Base-by-base conservation (phyloP, 2,113 vertebrate species). In the Thinocorus orbignyianus region DNA sequence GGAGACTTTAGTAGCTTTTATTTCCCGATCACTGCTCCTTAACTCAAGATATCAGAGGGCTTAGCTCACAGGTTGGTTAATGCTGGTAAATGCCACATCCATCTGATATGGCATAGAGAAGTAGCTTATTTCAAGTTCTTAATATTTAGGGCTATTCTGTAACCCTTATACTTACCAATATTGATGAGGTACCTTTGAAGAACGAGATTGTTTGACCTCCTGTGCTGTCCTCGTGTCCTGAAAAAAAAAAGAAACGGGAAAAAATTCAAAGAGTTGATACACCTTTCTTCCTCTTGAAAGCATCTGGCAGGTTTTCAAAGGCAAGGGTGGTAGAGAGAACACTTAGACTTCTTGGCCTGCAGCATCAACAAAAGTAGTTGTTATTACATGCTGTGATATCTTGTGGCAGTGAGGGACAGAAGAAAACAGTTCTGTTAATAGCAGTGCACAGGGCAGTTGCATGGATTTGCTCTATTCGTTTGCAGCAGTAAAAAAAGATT, bases 91-190 rank as follows among this genome's bases (percentile, higher is more conserved):
- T 18, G n/a, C 31, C 18, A 33, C 26, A 55, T 31, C 1, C 10
- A 24, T n/a, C 28, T 26, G 26, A 11, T 3, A 8, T 54, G 20
- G 18, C 37, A 22, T 2, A 13, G 55, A 90, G 14, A 73, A 49
- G 22, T 5, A 61, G 18, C 17, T 73, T 30, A 39, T 41, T 51
- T 9, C 14, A 55, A 64, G 9, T 54, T 23, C 46, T 23, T 52
- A 24, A 2, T 44, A 30, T 41, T 73, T 79, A 52, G 7, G 28
- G 23, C 42, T 85, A 57, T 37, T 23, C 35, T 83, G 11, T 4
- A 48, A 51, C 0, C 0, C 6, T 90, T 81, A 24, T 3, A 8
- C 35, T 81, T 26, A 13, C 0, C n/a, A 48, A 3, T 23, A 39
- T 2, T 7, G 61, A 35, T 14, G 39, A 70, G 28, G 13, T 3